Percentiles rank a stretch among this genome's conserved stretches.
Conservation (phyloP, 2,888 invertebrate species). For the Lagria hirta region DNA sequence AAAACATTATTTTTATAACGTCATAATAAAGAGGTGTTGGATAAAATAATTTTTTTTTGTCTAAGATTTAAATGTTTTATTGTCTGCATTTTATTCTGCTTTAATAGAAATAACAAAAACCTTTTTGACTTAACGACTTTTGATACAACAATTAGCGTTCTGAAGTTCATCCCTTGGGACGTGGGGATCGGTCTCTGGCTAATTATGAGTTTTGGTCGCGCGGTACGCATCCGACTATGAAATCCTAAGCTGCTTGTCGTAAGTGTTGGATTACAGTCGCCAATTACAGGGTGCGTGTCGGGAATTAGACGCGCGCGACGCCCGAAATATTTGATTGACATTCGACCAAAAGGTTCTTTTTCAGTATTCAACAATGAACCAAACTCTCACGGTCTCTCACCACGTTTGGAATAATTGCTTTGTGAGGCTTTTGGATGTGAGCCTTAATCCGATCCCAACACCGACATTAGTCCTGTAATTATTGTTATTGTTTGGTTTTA, state of each 20-base stretch:
- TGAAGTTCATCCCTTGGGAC: constrained; percentile 36
- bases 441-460: constrained; percentile 35
- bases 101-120: constrained; percentile 20
- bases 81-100: constrained; percentile 1
- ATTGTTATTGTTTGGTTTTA: constrained; percentile 33
- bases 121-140: constrained; percentile 44
- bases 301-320: constrained; percentile 44
- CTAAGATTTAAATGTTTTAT: no score
- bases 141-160: constrained; percentile 46
- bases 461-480: constrained; percentile 37
- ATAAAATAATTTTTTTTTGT: no score
- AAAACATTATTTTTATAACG: no score
- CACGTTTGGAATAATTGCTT: constrained; percentile 37
- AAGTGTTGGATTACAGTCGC: constrained; percentile 52
- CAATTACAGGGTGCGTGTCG: constrained; percentile 52
- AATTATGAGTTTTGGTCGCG: constrained; percentile 45
- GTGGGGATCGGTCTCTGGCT: constrained; percentile 37
- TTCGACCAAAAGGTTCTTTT: constrained; percentile 6
- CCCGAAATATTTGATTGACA: constrained; percentile 41
- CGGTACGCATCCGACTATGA: constrained; percentile 42
- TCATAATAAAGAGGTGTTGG: no score
- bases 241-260: constrained; percentile 52
- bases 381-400: constrained; percentile 26
- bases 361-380: no score
- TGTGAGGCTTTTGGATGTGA: constrained; percentile 25